Conservation (phyloP, 2,888 invertebrate genomes). For the Drosophila tanythrix region DNA sequence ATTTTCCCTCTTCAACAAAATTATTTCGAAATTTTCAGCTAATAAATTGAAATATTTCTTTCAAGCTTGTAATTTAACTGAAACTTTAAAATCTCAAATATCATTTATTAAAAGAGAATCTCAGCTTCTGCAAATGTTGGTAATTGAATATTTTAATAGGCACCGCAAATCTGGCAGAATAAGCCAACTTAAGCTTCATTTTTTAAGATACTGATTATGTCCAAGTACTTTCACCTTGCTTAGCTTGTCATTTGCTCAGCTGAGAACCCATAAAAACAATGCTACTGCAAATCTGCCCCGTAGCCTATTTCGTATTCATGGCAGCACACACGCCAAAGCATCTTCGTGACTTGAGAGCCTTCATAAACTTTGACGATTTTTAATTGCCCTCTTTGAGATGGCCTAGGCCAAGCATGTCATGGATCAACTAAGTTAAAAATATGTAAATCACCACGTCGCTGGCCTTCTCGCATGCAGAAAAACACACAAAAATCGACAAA, state of each 20-base stretch:
- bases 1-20: background rate
- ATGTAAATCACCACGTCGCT: constrained; percentile 36
- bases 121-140: background rate
- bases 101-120: background rate
- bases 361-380: constrained; percentile 60
- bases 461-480: background rate
- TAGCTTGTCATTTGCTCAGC: constrained; percentile 11
- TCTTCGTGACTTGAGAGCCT: constrained; percentile 34
- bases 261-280: constrained; percentile 24
- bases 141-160: constrained; percentile 12
- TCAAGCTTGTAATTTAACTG: background rate
- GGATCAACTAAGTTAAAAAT: constrained; percentile 39
- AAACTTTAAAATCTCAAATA: background rate
- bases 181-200: constrained; percentile 27
- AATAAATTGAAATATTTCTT: background rate
- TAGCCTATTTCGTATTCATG: constrained; percentile 47
- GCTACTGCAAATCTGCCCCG: constrained; percentile 39
- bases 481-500: constrained; percentile 1
- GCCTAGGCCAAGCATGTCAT: constrained; percentile 38
- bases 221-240: constrained; percentile 21
- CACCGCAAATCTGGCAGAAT: constrained; percentile 17
- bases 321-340: constrained; percentile 16
- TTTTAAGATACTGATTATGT: constrained; percentile 18
- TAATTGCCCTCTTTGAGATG: constrained; percentile 60
- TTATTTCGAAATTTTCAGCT: too few relatives aligned